Base-by-base conservation (phyloP, 1,140 invertebrate species). In the Caenorhabditis inopinata region DNA sequence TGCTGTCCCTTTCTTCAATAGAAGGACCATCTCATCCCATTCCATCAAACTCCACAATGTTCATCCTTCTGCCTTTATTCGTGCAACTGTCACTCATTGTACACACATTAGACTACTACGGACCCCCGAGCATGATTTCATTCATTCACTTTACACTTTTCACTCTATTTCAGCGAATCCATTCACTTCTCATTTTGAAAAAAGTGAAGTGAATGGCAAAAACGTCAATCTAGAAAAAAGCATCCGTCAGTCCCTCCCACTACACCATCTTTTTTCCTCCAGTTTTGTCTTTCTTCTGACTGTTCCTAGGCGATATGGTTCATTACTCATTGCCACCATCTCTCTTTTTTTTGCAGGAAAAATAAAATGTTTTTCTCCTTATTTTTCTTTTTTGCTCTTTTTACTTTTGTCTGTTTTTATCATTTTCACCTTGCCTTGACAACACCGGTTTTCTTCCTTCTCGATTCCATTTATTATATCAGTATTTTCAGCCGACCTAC, bases 101-200 rank as follows among this genome's bases (percentile, higher is more conserved):
- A 42, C 32, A 21, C 9, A 23, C 32, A 42, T 38, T 25, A 68
- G 38, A 38, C 58, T 38, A n/a, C n/a, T n/a, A n/a, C n/a, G n/a
- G n/a, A n/a, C n/a, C n/a, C 58, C 32, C n/a, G 21, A 16, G 32
- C 58, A 32, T 68, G 32, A 68, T 68, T 68, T 38, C 32, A 68
- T 21, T 38, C 58, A 21, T 38, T 14, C 58, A 68, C 25, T 53
- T 53, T 11, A 25, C 32, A 4, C 27, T 58, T 58, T 58, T n/a
- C 58, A 68, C 58, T 29, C n/a, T 32, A 68, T 68, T 68, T 68
- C 58, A 68, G 58, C 32, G 38, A 9, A 68, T 18, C 32, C 32
- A 68, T 29, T 29, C 51, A 58, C 51, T 53, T 62, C 25, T 68
- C 58, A 68, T 68, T 68, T 68, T 68, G 58, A 68, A 42, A 68